Percentiles rank a stretch among this genome's conserved stretches.
Evolutionary conservation across 1,140 invertebrate species (phyloP).

Genomic region (Sycophila sp.): DNA sequence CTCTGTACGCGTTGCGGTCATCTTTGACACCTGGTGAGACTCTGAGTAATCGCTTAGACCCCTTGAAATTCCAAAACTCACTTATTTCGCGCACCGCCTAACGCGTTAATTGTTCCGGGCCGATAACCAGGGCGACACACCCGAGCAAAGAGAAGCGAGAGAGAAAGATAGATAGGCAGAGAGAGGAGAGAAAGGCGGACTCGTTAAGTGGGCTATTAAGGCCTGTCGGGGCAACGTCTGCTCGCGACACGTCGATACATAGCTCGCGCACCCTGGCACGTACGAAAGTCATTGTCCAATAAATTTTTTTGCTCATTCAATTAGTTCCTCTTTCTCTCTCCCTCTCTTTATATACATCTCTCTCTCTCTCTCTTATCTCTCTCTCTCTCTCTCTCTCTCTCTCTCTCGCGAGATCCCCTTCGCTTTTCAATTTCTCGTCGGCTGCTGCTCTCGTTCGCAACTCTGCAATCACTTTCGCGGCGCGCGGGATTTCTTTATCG

Average conservation of each 20-base stretch:
- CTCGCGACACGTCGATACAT: slow-evolving; percentile 22
- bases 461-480: not conserved
- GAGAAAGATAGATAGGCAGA: not conserved
- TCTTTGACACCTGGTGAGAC: too few relatives aligned
- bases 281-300: slow-evolving; percentile 7
- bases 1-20: too few relatives aligned
- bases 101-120: too few relatives aligned
- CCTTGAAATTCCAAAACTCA: too few relatives aligned
- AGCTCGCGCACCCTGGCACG: not conserved
- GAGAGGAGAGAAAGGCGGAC: not conserved
- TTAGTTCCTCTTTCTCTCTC: not conserved
- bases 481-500: not conserved
- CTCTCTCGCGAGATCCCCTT: too few relatives aligned
- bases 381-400: too few relatives aligned
- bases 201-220: slow-evolving; percentile 30
- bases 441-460: not conserved
- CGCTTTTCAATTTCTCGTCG: too few relatives aligned
- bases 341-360: too few relatives aligned
- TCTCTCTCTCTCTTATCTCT: too few relatives aligned
- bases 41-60: too few relatives aligned
- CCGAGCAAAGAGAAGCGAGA: not conserved
- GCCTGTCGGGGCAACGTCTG: slow-evolving; percentile 25
- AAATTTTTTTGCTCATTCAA: slow-evolving; percentile 18
- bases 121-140: too few relatives aligned
- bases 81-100: too few relatives aligned